Base-by-base conservation (phyloP, 2,888 invertebrate species). In the Mechanitis messenoides region DNA sequence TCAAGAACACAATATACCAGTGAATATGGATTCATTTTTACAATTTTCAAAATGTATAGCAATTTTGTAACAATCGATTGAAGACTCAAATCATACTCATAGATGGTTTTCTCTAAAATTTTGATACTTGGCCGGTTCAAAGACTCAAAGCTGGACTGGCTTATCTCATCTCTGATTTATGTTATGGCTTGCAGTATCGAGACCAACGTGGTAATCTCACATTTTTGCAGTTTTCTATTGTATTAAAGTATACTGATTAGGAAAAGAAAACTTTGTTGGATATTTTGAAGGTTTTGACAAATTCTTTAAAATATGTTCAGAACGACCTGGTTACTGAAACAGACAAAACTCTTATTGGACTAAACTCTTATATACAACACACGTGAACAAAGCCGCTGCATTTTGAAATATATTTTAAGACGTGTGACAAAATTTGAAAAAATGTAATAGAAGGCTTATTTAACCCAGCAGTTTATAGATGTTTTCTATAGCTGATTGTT, bases 221-320 rank as follows among this genome's bases (percentile, higher is more conserved):
- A 2, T 5, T 0, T 5, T 35, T 5, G 2, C 95, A 0, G 76
- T 78, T 46, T 73, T 85, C 0, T 84, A 87, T 57, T 80, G 81
- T 53, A 76, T 87, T 2, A 62, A 86, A 76, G 0, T 64, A 75
- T 3, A 84, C 86, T 0, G 69, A 70, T 2, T 64, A 68, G 1
- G 64, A 71, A 0, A 82, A 78, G 46, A 56, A 38, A 85, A 83
- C 53, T 85, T 80, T 45, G 92, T 95, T 4, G 96, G 96, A 0
- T 95, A 95, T 75, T 96, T 95, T 0, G 92, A 93, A 78, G 93
- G 20, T 20, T 20, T 20, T 20, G 20, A 93, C 0, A 80, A 84
- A 2, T 93, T 92, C 71, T 93, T 91, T 74, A 91, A 94, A 0
- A 92, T 94, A 93, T 91, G 92, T 57, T 92, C 93, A 0, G 91